phyloP scores from a whole-genome alignment of 2,113 vertebrate species.

The Corythaixoides concolor region DNA sequence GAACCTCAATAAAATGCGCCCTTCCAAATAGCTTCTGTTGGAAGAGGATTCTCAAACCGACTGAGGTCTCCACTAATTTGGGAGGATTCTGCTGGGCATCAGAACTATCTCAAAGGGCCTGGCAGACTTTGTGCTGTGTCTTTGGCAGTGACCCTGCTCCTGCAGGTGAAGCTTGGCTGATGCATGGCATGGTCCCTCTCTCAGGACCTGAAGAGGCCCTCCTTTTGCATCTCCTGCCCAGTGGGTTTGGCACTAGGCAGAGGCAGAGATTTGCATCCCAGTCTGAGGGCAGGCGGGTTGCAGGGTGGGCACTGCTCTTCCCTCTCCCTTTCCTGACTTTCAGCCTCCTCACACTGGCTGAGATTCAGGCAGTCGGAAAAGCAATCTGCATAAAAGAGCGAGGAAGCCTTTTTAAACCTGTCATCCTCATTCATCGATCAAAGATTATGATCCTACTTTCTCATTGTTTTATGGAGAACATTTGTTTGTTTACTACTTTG shows the following conservation, averaged over 20 bases:
- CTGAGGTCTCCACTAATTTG: neutral
- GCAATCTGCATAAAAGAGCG: slow-evolving; percentile 38
- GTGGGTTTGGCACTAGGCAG: neutral
- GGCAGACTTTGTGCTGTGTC: neutral
- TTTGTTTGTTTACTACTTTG: slow-evolving; percentile 68
- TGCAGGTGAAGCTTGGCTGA: neutral
- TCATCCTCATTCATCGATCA: slow-evolving; percentile 50
- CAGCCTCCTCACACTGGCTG: neutral
- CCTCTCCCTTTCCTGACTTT: neutral
- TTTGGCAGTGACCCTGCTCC: neutral
- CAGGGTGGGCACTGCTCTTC: neutral
- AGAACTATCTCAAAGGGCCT: neutral
- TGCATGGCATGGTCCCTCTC: neutral
- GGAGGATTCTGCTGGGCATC: neutral
- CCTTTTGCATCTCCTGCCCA: neutral
- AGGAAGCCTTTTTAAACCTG: slow-evolving; percentile 57
- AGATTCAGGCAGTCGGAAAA: slow-evolving; percentile 30
- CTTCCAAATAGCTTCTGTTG: neutral
- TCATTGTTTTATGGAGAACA: slow-evolving; percentile 60
- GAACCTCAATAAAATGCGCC: neutral
- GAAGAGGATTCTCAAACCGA: neutral
- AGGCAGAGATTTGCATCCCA: neutral
- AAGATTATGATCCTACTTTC: slow-evolving; percentile 61
- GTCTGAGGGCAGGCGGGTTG: rapidly evolving
- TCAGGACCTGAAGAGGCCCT: rapidly evolving